Base-by-base conservation (phyloP, 2,797 vertebrate species). In the Lepidocolaptes lacrymiger region DNA sequence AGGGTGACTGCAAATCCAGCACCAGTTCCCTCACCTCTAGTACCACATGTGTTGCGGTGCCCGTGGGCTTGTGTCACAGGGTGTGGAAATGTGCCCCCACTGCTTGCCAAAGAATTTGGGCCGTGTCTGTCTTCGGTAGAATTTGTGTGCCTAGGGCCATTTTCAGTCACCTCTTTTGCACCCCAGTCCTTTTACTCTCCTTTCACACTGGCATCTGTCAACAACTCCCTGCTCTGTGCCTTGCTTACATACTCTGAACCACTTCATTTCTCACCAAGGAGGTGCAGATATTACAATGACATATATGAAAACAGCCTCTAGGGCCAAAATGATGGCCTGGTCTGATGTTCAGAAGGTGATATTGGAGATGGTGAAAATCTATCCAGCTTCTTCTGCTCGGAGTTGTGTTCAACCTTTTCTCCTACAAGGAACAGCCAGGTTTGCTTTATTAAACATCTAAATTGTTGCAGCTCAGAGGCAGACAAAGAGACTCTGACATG, bases 381-480 rank as follows among this genome's bases (percentile, higher is more conserved):
- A 4, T 36, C 90, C 36, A 55, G 15, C 15, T 48, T 55, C 56
- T 59, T 73, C 12, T 66, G 36, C 48, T 75, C 16, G 27, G 36
- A 61, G 32, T 30, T 89, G 34, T 39, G 30, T 41, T 68, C 73
- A 81, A 39, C 6, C 3, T 91, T 92, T 90, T 80, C 36, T 91
- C 11, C 76, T 74, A 11, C 0, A 0, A 66, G 51, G 30, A 88
- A 26, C 69, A 76, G 58, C 10, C 82, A 84, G n/a, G 7, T 78
- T 93, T 86, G 43, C 66, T 90, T 59, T 93, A 75, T 68, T 66
- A 88, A 55, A 34, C 6, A 2, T 59, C 83, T 90, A 84, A 88
- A 84, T 84, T 91, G 80, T 69, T 90, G 76, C 80, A 95, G 63
- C 84, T 95, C 73, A 23, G 4, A 93, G 72, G 89, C 68, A 96